Evolutionary conservation across 1,140 invertebrate species (phyloP).

Genomic region (Leptopilina boulardi): DNA sequence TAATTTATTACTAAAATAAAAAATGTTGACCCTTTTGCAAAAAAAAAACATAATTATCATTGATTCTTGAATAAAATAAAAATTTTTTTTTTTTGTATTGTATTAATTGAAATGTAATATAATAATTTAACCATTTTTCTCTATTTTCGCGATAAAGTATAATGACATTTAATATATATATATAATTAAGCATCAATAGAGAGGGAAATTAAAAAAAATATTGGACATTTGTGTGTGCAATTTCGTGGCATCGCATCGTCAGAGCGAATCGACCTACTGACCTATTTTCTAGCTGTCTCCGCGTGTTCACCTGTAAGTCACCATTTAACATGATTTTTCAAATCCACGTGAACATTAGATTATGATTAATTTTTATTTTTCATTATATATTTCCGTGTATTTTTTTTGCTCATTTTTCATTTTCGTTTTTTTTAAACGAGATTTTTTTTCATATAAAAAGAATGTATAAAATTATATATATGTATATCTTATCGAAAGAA

Average conservation of each 20-base stretch:
- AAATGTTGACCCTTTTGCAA: too few relatives aligned
- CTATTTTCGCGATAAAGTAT: background rate
- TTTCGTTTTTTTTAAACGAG: background rate
- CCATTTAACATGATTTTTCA: conserved; percentile 18
- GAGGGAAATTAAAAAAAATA: conserved; percentile 22
- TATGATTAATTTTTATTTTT: background rate
- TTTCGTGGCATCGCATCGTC: conserved; percentile 27
- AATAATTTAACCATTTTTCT: background rate
- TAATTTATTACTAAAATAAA: too few relatives aligned
- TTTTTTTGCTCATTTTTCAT: background rate
- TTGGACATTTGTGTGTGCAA: conserved; percentile 11
- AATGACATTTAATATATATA: background rate
- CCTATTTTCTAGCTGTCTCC: conserved; percentile 28
- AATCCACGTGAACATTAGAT: background rate
- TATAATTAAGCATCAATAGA: background rate
- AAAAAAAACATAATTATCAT: too few relatives aligned
- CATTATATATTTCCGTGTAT: too few relatives aligned
- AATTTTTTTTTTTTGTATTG: too few relatives aligned
- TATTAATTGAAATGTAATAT: too few relatives aligned
- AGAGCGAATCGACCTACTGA: conserved; percentile 23
- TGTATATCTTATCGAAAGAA: background rate
- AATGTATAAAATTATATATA: background rate
- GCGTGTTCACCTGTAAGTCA: conserved; percentile 26
- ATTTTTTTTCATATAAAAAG: background rate
- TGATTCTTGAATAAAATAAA: too few relatives aligned